Conservation (phyloP, 2,113 vertebrate species). For the Actenoides hombroni region DNA sequence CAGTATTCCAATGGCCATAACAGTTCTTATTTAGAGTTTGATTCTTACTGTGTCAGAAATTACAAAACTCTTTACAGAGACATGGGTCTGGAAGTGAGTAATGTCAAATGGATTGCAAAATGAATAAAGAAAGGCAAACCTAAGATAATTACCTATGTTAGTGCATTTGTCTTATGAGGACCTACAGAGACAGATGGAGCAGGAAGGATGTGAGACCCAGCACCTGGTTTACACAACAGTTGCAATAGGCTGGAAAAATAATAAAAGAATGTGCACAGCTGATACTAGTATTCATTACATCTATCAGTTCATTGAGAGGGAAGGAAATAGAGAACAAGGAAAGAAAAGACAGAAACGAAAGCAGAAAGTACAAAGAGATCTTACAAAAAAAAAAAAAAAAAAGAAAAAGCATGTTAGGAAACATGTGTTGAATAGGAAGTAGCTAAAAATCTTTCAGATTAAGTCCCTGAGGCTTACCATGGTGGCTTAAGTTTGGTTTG, state of each 20-base stretch:
- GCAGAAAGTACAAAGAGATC: not conserved
- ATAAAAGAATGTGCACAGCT: not conserved
- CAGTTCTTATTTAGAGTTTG: not conserved
- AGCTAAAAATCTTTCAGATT: not conserved
- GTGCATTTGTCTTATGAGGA: not conserved
- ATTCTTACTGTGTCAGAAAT: not conserved
- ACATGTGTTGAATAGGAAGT: not conserved
- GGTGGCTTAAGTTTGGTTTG: not conserved
- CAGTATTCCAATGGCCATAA: not conserved
- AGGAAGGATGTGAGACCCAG: not conserved
- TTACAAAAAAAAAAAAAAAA: fast-evolving
- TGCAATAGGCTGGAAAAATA: not conserved
- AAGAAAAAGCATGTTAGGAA: not conserved
- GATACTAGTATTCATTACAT: not conserved
- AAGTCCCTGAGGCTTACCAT: not conserved
- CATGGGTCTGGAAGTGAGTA: not conserved
- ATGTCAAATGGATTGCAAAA: not conserved
- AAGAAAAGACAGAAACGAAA: not conserved
- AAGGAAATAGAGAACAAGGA: not conserved
- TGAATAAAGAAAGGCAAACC: not conserved
- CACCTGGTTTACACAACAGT: not conserved
- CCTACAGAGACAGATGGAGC: not conserved
- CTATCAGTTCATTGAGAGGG: not conserved
- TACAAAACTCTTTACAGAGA: not conserved
- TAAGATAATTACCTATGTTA: not conserved